Base-by-base conservation (phyloP, 2,797 vertebrate species). In the Apodemus agrarius region DNA sequence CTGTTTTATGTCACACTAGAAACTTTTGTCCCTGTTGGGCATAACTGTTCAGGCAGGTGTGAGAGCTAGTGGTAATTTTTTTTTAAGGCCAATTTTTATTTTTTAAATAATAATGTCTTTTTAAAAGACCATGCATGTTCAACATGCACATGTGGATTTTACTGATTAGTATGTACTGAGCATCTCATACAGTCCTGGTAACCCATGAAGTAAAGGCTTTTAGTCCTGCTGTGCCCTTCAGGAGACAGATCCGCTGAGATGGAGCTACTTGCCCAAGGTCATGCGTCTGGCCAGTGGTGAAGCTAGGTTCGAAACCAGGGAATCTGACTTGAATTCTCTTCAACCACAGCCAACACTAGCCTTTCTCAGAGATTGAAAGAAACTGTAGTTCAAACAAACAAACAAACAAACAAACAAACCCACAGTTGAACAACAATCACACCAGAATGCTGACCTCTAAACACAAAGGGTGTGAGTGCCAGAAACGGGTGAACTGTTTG, bases 101-200 rank as follows among this genome's bases (percentile, higher is more conserved):
- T n/a, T n/a, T n/a, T n/a, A n/a, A n/a, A n/a, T n/a, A n/a, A n/a
- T n/a, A n/a, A n/a, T n/a, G n/a, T n/a, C 34, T 11, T 54, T 54
- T 80, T 82, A 29, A 46, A 85, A 67, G 52, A 22, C 24, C 9
- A 0, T 91, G 57, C 87, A 7, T 92, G 34, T 54, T 24, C 17
- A 76, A n/a, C 24, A 54, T 65, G 19, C n/a, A 85, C 31, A 69
- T 75, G 3, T 79, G 54, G 82, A n/a, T 83, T 94, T 95, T 96
- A 76, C 81, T 61, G 37, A 74, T 75, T 88, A 79, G 91, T 88
- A 76, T 91, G 22, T n/a, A 79, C 67, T 8, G 49, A 65, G 24
- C 7, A 79, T 72, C 69, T 79, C 13, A n/a, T 46, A 22, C 54
- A 31, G 65, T 37, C 49, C 63, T 72, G 6, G 2, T 61, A 84